Conservation (phyloP, 1,140 invertebrate genomes). For the Antheraea pernyi region DNA sequence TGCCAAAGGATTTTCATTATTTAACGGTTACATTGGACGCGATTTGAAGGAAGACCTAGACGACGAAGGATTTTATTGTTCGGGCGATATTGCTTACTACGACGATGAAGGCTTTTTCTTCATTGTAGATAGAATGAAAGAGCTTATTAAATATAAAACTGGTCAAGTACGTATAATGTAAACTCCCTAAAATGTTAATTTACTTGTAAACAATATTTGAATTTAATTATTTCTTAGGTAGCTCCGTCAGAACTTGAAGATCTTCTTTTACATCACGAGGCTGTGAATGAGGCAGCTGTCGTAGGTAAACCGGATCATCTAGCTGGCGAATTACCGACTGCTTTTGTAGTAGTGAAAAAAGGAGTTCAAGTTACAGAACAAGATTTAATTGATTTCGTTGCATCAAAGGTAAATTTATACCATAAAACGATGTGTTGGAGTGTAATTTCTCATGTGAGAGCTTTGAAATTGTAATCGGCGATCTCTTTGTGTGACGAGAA, state of each 20-base stretch:
- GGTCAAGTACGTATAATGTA: slow-evolving; percentile 47
- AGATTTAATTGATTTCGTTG: slow-evolving; percentile 75
- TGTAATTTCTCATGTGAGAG: too few relatives aligned
- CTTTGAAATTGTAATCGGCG: too few relatives aligned
- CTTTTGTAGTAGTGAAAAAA: slow-evolving; percentile 83
- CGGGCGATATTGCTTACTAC: slow-evolving; percentile 86
- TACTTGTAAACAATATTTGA: too few relatives aligned
- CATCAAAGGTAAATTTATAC: slow-evolving; percentile 39
- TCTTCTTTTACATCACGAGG: slow-evolving; percentile 82
- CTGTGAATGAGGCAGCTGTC: slow-evolving; percentile 84
- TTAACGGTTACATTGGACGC: slow-evolving; percentile 83
- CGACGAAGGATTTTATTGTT: slow-evolving; percentile 82
- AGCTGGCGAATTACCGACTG: slow-evolving; percentile 83
- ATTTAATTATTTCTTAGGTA: slow-evolving; percentile 47
- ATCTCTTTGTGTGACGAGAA: too few relatives aligned
- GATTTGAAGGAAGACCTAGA: slow-evolving; percentile 82
- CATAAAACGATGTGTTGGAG: too few relatives aligned
- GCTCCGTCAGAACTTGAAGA: slow-evolving; percentile 88
- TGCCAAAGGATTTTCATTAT: slow-evolving; percentile 80
- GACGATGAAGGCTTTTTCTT: slow-evolving; percentile 83
- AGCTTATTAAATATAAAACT: slow-evolving; percentile 85
- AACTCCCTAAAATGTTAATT: too few relatives aligned
- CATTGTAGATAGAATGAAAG: slow-evolving; percentile 86
- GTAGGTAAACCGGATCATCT: slow-evolving; percentile 83
- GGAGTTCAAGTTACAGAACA: slow-evolving; percentile 64